phyloP scores from a whole-genome alignment of 2,113 vertebrate genomes.

The Xyliphius kryptos region DNA sequence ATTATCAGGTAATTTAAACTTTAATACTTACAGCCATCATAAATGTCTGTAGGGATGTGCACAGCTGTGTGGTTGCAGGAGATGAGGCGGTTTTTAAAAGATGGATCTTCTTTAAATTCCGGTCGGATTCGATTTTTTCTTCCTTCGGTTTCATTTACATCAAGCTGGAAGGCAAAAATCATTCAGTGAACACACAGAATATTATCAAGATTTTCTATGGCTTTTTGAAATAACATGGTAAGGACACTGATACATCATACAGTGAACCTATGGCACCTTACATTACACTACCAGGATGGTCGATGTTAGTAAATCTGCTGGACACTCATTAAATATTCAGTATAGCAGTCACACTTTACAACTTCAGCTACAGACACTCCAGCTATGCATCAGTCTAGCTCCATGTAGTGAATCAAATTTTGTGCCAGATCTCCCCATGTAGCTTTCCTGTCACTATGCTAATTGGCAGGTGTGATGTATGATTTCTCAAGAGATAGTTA shows the following conservation, averaged over 20 bases:
- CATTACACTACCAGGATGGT: too few species aligned
- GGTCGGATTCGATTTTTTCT: slow-evolving; percentile 79
- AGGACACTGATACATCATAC: too few species aligned
- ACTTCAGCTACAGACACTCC: too few species aligned
- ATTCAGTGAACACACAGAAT: background rate
- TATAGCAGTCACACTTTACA: slow-evolving; percentile 18
- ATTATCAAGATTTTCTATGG: background rate
- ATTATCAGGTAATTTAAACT: too few species aligned
- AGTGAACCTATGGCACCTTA: too few species aligned
- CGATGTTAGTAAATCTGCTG: too few species aligned
- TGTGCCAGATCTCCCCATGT: slow-evolving; percentile 4
- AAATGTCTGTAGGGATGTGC: slow-evolving; percentile 97
- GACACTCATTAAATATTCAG: slow-evolving; percentile 31
- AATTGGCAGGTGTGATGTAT: slow-evolving; percentile 42
- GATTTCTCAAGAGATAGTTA: background rate
- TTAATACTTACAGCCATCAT: slow-evolving; percentile 96
- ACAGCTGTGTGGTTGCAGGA: slow-evolving; percentile 92
- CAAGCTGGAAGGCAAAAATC: slow-evolving; percentile 60
- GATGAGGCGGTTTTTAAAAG: slow-evolving; percentile 77
- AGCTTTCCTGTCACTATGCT: slow-evolving; percentile 5
- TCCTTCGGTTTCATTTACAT: slow-evolving; percentile 85
- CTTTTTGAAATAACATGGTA: too few species aligned
- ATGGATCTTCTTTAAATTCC: slow-evolving; percentile 83
- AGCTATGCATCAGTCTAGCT: background rate
- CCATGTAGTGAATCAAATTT: too few species aligned